phyloP scores from a whole-genome alignment of 2,888 invertebrate species.

The Ptilodon capucinus region DNA sequence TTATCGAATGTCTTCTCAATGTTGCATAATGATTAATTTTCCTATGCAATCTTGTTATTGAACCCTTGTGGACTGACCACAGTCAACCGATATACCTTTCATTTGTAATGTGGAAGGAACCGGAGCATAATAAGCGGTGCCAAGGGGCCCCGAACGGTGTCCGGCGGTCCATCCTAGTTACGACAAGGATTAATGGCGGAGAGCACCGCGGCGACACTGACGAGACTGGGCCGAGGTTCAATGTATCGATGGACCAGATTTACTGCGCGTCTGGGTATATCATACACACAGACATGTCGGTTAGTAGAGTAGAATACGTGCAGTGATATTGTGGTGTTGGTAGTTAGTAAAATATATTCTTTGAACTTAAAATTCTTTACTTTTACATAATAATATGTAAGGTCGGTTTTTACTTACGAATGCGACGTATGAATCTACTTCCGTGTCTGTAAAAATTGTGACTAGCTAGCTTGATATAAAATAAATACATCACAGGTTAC shows the following conservation, averaged over 20 bases:
- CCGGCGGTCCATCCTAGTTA: constrained; percentile 7
- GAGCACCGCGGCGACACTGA: constrained; percentile 13
- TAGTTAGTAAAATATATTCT: too few relatives aligned
- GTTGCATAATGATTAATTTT: background rate
- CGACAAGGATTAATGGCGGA: constrained; percentile 27
- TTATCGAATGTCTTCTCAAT: too few relatives aligned
- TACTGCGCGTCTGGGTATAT: background rate
- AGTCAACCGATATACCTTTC: constrained; percentile 17
- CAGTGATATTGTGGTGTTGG: too few relatives aligned
- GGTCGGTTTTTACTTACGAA: too few relatives aligned
- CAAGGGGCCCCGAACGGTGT: constrained; percentile 14
- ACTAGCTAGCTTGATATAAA: too few relatives aligned
- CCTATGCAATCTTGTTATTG: background rate
- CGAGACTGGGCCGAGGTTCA: constrained; percentile 6
- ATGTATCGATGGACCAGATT: background rate
- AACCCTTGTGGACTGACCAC: constrained; percentile 1
- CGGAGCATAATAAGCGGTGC: constrained; percentile 27
- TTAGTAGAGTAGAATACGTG: too few relatives aligned
- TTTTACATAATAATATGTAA: too few relatives aligned
- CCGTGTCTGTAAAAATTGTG: too few relatives aligned
- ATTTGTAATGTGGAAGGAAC: constrained; percentile 22
- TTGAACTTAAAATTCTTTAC: too few relatives aligned
- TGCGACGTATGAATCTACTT: too few relatives aligned
- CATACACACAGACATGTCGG: background rate
- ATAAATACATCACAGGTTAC: background rate